These are phyloP conservation scores for Metacarcinus magister DNA, from an alignment of 2,888 invertebrate species.

Conservation along the genomic window DNA sequence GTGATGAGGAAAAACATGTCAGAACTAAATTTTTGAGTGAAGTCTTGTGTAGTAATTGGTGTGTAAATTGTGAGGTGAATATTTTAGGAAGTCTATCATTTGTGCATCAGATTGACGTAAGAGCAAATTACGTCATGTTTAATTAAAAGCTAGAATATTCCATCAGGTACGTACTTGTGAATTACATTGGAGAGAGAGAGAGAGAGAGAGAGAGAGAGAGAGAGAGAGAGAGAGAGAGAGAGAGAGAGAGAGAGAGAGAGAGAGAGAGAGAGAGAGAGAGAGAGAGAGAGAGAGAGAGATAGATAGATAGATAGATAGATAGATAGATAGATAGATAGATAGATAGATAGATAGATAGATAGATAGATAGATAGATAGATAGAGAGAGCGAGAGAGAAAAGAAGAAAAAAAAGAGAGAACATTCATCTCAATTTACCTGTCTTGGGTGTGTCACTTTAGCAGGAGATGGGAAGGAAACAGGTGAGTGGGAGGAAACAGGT, in stretches of 20 bases:
- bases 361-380: neutral
- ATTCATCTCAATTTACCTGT: neutral
- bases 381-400: neutral
- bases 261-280: slow-evolving; percentile 26
- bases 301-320: neutral
- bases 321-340: neutral
- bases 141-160: neutral
- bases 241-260: slow-evolving; percentile 26
- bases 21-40: neutral
- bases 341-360: slow-evolving; percentile 31
- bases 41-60: neutral
- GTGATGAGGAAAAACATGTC: too few relatives aligned
- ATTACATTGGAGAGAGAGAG: too few relatives aligned
- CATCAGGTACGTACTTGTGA: neutral
- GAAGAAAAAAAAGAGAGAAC: neutral
- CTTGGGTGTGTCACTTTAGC: neutral
- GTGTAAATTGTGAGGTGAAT: neutral
- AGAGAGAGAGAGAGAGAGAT: too few relatives aligned
- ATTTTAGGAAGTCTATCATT: neutral
- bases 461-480: neutral
- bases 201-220: neutral
- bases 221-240: slow-evolving; percentile 26
- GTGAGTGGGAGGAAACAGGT: neutral
- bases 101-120: neutral
- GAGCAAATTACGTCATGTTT: neutral